phyloP scores from a whole-genome alignment of 2,113 vertebrate species.

The Crocuta crocuta region DNA sequence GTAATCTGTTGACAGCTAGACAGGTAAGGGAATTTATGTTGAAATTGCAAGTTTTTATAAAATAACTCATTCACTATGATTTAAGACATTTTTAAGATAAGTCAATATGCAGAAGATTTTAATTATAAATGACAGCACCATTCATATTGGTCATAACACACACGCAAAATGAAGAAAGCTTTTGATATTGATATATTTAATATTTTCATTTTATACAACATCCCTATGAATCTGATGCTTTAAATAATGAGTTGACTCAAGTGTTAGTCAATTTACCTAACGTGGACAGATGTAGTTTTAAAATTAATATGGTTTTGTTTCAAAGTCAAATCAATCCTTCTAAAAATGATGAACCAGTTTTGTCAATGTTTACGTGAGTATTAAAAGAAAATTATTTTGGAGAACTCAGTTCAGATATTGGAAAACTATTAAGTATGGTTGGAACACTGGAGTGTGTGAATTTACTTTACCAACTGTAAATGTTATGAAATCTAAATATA shows the following conservation, averaged over 20 bases:
- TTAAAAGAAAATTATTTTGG: conserved; percentile 29
- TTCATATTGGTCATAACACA: background rate
- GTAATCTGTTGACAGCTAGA: background rate
- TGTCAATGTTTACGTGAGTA: background rate
- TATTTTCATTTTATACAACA: background rate
- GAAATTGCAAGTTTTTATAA: background rate
- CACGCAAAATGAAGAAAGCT: background rate
- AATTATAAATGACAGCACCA: background rate
- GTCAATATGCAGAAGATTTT: background rate
- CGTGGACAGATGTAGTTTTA: background rate
- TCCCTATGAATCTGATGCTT: background rate
- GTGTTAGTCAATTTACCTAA: background rate
- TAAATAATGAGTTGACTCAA: background rate
- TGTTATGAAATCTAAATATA: background rate
- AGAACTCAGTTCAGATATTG: background rate
- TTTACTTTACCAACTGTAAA: background rate
- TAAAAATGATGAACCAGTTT: background rate
- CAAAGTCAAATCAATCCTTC: background rate
- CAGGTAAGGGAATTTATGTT: background rate
- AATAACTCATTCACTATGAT: background rate
- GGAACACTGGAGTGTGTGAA: background rate
- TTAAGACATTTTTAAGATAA: background rate
- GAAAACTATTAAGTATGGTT: background rate
- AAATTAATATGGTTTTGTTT: conserved; percentile 32
- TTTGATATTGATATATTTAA: background rate